Evolutionary conservation across 2,888 invertebrate genomes (phyloP), one percentile per base, ranked within the genome.

Genomic region (Aphidius colemani): DNA sequence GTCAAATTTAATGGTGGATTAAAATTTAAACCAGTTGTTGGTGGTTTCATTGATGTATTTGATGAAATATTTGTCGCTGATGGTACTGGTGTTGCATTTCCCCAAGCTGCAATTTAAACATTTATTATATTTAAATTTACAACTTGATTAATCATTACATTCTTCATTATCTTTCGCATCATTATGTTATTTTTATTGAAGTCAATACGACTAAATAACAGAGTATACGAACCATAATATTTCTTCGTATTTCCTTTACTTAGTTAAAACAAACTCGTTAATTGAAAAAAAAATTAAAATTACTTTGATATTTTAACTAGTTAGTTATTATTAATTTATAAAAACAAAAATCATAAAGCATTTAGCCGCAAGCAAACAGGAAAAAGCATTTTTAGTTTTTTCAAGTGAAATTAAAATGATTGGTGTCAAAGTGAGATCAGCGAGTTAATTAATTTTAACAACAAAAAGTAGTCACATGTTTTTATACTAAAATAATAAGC

Each of bases 1-100:
- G 78, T 78, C 44, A 82, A 67, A 70, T 81, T 82, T 48, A 74
- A 70, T 44, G 82, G 78, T 56, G 78, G 68, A 72, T 79, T 82
- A 67, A 82, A 82, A 70, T 70, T 81, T 62, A 82, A 74, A 69
- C 80, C 75, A 53, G 76, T 70, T 30, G 80, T 81, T 50, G 82
- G 81, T 55, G 82, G 82, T 73, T 81, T 82, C 75, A 76, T 76
- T 43, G 76, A 67, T 53, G 75, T 64, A 48, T 71, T 75, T 65
- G 78, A 63, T 39, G 77, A 68, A 51, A 78, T 72, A 69, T 74
- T 78, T 58, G 71, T 71, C 65, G 75, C 71, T 65, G 79, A 72
- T 59, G 77, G 72, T 55, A 76, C 71, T 50, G 77, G 70, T 59
- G 74, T 75, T 65, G 76, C 65, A 67, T 74, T 79, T 69, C 79